These are phyloP conservation scores for Drosophila pegasa DNA, from an alignment of 2,888 invertebrate species.

Conservation along the genomic window DNA sequence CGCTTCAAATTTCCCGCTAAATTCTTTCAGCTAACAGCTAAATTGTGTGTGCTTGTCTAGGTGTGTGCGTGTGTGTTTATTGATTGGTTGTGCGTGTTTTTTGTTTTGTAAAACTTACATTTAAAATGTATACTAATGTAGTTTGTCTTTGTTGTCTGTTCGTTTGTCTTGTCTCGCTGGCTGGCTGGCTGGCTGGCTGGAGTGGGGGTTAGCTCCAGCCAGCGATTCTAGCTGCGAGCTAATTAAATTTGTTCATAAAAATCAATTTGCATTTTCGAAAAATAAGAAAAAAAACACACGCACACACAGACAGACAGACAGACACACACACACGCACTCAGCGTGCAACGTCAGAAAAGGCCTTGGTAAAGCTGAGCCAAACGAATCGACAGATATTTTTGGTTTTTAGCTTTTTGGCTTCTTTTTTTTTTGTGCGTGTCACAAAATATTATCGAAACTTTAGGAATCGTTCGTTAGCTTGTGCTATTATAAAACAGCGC, in stretches of 20 bases:
- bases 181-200: background rate
- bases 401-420: conserved; percentile 8
- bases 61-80: conserved; percentile 22
- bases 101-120: conserved; percentile 17
- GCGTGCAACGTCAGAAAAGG: conserved; percentile 78
- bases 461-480: conserved; percentile 55
- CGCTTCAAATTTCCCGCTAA: conserved; percentile 5
- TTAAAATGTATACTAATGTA: conserved; percentile 54
- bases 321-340: conserved; percentile 6
- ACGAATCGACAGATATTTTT: conserved; percentile 47
- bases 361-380: conserved; percentile 64
- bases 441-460: conserved; percentile 26
- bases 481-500: conserved; percentile 43
- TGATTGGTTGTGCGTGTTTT: conserved; percentile 12
- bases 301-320: background rate
- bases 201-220: conserved; percentile 11
- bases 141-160: conserved; percentile 18
- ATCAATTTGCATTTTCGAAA: conserved; percentile 77
- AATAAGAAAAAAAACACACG: conserved; percentile 7
- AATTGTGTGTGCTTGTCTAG: conserved; percentile 24
- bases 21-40: background rate
- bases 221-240: conserved; percentile 78
- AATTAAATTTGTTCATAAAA: conserved; percentile 81
- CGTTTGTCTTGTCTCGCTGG: conserved; percentile 1
- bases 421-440: conserved; percentile 48